Conservation (phyloP, 2,797 vertebrate genomes). For the Falco cherrug region DNA sequence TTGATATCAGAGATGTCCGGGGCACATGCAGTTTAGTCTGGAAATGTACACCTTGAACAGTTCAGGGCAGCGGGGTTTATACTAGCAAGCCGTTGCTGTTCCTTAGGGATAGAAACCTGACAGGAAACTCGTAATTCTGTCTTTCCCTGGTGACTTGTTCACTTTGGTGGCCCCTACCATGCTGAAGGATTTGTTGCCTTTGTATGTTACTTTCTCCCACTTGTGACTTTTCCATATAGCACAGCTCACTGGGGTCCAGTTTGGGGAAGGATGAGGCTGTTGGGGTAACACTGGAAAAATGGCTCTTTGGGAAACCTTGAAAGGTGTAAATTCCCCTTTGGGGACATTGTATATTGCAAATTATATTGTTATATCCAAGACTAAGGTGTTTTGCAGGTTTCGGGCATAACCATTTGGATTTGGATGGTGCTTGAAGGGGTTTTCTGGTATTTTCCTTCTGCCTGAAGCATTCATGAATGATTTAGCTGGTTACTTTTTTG, state of each 20-base stretch:
- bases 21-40: neutral
- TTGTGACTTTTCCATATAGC: neutral
- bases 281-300: neutral
- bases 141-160: neutral
- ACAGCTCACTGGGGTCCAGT: neutral
- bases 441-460: neutral
- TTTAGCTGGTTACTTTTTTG: neutral
- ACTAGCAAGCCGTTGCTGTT: neutral
- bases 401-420: neutral
- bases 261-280: neutral
- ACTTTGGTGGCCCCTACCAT: neutral
- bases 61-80: neutral
- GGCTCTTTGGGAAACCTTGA: neutral
- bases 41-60: neutral
- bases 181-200: neutral
- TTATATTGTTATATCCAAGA: neutral
- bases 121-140: neutral
- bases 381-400: neutral
- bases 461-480: neutral
- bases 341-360: neutral
- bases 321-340: accelerated
- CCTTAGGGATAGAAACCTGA: neutral
- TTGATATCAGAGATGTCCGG: neutral
- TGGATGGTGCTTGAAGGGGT: neutral
- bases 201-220: neutral